These are phyloP conservation scores for Leptinotarsa juncta DNA, from an alignment of 2,888 invertebrate genomes.

Conservation along the genomic window DNA sequence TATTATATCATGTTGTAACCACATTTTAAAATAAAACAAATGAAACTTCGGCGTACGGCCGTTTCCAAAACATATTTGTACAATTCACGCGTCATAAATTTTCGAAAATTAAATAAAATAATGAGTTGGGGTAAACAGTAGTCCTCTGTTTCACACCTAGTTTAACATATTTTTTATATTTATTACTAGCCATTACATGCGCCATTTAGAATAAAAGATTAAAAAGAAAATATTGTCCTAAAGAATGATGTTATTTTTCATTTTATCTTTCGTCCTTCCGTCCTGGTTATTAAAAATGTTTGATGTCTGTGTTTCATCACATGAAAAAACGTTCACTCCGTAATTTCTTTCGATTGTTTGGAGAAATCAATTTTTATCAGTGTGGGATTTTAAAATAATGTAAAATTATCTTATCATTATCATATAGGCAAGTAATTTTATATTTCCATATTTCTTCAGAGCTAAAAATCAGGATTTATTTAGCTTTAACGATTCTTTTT, in stretches of 20 bases:
- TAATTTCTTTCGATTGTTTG: neutral
- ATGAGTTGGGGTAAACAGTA: constrained; percentile 33
- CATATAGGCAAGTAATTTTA: too few relatives aligned
- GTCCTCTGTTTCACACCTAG: constrained; percentile 37
- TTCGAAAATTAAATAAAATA: constrained; percentile 43
- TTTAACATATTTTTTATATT: constrained; percentile 42
- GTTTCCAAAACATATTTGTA: constrained; percentile 23
- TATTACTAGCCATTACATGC: constrained; percentile 35
- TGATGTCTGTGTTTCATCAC: neutral
- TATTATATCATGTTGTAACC: constrained; percentile 10
- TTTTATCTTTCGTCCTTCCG: neutral
- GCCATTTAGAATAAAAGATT: constrained; percentile 38
- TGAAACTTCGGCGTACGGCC: constrained; percentile 25
- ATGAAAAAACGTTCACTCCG: neutral
- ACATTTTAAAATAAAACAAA: constrained; percentile 22
- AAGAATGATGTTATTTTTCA: constrained; percentile 28
- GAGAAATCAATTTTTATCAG: neutral
- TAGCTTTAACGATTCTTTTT: too few relatives aligned
- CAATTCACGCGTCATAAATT: constrained; percentile 41
- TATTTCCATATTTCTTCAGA: too few relatives aligned
- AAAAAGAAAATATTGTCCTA: constrained; percentile 28
- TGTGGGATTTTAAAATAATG: neutral
- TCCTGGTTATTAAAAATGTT: neutral
- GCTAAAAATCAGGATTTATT: too few relatives aligned
- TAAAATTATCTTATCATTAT: too few relatives aligned